Evolutionary conservation across 2,888 invertebrate species (phyloP).

Genomic region (Phengaris alcon): DNA sequence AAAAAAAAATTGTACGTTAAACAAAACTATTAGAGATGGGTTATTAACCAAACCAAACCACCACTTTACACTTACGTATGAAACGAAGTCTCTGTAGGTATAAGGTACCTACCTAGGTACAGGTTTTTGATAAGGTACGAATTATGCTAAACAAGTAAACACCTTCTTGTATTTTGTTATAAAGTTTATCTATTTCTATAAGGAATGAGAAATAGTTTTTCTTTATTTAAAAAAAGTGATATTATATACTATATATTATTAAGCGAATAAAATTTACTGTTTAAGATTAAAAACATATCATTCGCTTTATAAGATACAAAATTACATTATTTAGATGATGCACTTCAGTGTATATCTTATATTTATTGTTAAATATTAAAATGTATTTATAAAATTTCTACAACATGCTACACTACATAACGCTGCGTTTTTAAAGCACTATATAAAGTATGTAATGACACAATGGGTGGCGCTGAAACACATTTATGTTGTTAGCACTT

Average conservation of each 20-base stretch:
- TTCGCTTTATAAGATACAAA: conserved; percentile 75
- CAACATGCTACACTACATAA: too few relatives aligned
- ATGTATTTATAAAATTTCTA: conserved; percentile 24
- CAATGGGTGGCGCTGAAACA: neutral
- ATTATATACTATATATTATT: conserved; percentile 33
- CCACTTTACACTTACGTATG: too few relatives aligned
- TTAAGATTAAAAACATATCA: conserved; percentile 73
- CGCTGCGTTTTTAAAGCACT: neutral
- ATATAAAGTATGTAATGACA: neutral
- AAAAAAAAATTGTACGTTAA: too few relatives aligned
- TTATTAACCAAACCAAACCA: too few relatives aligned
- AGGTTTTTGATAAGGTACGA: neutral
- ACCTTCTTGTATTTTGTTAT: conserved; percentile 4
- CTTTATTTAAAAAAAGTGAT: conserved; percentile 9
- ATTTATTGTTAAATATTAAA: conserved; percentile 35
- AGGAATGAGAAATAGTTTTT: neutral
- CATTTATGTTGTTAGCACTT: neutral
- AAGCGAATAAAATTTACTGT: conserved; percentile 49
- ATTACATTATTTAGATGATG: conserved; percentile 32
- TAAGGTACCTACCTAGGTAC: too few relatives aligned
- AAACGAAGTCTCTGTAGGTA: too few relatives aligned
- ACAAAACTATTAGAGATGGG: too few relatives aligned
- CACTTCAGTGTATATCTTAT: conserved; percentile 27
- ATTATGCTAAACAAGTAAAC: neutral
- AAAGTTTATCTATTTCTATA: conserved; percentile 9